Evolutionary conservation across 2,797 vertebrate species (phyloP).

Genomic region (Discoglossus pictus): DNA sequence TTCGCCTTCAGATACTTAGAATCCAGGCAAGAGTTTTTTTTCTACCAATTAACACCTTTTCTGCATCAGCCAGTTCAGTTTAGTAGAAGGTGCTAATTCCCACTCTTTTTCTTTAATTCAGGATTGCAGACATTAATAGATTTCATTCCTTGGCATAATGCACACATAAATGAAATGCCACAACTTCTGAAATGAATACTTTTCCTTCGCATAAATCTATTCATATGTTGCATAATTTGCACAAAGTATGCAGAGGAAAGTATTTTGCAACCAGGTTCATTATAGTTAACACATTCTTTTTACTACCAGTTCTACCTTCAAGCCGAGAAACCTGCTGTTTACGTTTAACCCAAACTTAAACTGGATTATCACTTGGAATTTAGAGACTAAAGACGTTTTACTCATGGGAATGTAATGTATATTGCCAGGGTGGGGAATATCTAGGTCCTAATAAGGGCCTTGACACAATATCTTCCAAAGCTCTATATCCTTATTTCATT

Average conservation of each 20-base stretch:
- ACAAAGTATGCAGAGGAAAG: too few species aligned
- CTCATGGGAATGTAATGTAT: too few species aligned
- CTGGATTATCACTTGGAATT: too few species aligned
- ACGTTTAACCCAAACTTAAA: too few species aligned
- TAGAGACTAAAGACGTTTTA: too few species aligned
- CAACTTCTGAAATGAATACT: not conserved
- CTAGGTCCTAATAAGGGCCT: too few species aligned
- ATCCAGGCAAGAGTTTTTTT: constrained; percentile 44
- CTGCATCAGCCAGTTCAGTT: constrained; percentile 17
- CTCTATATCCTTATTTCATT: too few species aligned
- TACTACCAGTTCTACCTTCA: constrained; percentile 20
- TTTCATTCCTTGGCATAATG: constrained; percentile 1
- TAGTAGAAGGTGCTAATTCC: constrained; percentile 16
- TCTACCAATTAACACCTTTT: constrained; percentile 47
- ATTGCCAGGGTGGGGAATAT: too few species aligned
- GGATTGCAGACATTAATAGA: constrained; percentile 3
- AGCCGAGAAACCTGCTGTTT: too few species aligned
- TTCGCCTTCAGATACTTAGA: constrained; percentile 37
- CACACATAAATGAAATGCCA: constrained; percentile 4
- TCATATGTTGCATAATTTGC: not conserved
- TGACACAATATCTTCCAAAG: too few species aligned
- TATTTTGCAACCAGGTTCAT: too few species aligned
- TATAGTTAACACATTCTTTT: not conserved
- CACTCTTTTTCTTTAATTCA: constrained; percentile 2
- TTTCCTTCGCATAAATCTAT: not conserved